Conservation (phyloP, 1,140 invertebrate genomes). For the Drosophila tani region DNA sequence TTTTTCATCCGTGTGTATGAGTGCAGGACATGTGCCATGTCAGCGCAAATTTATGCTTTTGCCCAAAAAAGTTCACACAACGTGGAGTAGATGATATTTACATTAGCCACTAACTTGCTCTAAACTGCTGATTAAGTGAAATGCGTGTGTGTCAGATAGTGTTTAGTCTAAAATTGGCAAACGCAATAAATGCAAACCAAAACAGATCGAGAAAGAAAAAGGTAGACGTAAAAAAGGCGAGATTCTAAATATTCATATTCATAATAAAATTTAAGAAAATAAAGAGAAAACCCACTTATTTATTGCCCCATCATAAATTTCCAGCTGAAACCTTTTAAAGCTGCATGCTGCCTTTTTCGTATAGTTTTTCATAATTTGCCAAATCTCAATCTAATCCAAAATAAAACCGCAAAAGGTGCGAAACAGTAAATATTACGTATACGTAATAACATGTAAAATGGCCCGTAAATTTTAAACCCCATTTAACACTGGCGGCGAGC, state of each 20-base stretch:
- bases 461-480: slow-evolving; percentile 30
- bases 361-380: slow-evolving; percentile 20
- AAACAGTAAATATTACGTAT: slow-evolving; percentile 49
- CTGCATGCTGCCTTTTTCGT: neutral
- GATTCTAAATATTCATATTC: neutral
- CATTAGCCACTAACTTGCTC: slow-evolving; percentile 46
- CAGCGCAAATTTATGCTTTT: slow-evolving; percentile 41
- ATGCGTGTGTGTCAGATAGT: slow-evolving; percentile 7
- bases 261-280: neutral
- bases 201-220: neutral
- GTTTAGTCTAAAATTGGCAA: slow-evolving; percentile 7
- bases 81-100: slow-evolving; percentile 49
- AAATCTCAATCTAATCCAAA: slow-evolving; percentile 26
- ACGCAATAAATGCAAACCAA: slow-evolving; percentile 2
- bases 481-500: slow-evolving; percentile 22
- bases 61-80: slow-evolving; percentile 42
- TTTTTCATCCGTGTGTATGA: neutral
- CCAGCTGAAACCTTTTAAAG: neutral
- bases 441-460: slow-evolving; percentile 23
- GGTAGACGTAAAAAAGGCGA: neutral
- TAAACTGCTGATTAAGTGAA: slow-evolving; percentile 46
- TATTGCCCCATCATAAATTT: slow-evolving; percentile 15
- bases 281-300: neutral
- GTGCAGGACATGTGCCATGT: slow-evolving; percentile 39
- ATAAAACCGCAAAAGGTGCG: slow-evolving; percentile 17